Base-by-base conservation (phyloP, 2,113 vertebrate genomes). In the Aphyosemion australe region DNA sequence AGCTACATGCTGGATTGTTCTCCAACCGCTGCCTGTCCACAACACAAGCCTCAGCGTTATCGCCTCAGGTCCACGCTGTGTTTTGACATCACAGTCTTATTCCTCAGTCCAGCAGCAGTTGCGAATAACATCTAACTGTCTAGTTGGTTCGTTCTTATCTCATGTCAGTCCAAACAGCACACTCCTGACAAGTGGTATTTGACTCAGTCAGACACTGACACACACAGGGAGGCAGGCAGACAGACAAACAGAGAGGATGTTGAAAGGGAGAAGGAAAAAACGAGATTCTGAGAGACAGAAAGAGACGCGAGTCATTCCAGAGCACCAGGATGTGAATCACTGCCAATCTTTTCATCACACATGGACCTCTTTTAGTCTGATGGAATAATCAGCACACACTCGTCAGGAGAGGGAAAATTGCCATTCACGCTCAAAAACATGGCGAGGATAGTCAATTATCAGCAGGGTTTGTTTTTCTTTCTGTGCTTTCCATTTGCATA, bases 181-280 rank as follows among this genome's bases (percentile, higher is more conserved):
- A 87, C 82, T 88, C 70, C 88, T 91, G 91, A 91, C 74, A 84
- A 84, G 84, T 79, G 82, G 78, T 84, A 78, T 89, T 90, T 89
- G 85, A 85, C 84, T 90, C 80, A 73, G 82, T 86, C 84, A 76
- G 71, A 78, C 65, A 50, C 74, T 76, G 84, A 87, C 78, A 84
- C 41, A 61, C 41, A 61, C 32, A n/a, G 62, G 74, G 64, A 62
- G 76, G 16, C 10, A 50, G 21, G 57, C 45, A 60, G 58, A 72
- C 70, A 63, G 76, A 73, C 59, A 74, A 73, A 73, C 54, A 39
- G 42, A 67, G 76, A 65, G 48, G 70, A 69, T 65, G 80, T 74
- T 56, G 32, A 61, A 65, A 65, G 62, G 58, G 57, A 77, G 60
- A 76, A 51, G 18, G n/a, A 6, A 56, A 69, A 70, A 49, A 61